Percentiles rank a stretch among this genome's conserved stretches.
Evolutionary conservation across 2,113 vertebrate genomes (phyloP).

Genomic region (Proteles cristata): DNA sequence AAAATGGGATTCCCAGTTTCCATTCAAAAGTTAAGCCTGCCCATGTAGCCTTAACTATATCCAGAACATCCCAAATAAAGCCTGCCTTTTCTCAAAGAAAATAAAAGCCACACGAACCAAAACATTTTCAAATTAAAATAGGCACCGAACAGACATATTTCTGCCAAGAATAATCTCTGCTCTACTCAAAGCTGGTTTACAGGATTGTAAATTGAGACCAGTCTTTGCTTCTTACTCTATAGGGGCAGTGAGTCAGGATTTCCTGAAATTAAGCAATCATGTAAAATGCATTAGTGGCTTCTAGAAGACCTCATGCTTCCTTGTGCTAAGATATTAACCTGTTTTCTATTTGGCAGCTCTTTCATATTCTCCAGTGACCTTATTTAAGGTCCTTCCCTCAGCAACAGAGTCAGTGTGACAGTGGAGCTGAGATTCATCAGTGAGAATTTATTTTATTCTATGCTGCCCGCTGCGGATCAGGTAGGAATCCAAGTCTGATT

Average conservation of each 20-base stretch:
- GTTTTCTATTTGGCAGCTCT: conserved; percentile 8
- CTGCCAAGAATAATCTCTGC: conserved; percentile 61
- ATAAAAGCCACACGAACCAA: conserved; percentile 32
- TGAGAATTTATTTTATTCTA: conserved; percentile 21
- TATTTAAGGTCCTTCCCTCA: background rate
- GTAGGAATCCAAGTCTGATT: background rate
- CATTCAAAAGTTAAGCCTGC: background rate
- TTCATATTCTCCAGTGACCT: conserved; percentile 45
- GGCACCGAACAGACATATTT: conserved; percentile 12
- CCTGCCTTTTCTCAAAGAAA: conserved; percentile 55
- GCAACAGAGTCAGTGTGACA: background rate
- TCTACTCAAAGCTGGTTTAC: conserved; percentile 17
- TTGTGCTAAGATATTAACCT: conserved; percentile 68
- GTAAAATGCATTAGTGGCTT: conserved; percentile 63
- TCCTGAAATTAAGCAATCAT: conserved; percentile 70
- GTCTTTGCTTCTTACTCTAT: conserved; percentile 59
- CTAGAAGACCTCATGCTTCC: conserved; percentile 57
- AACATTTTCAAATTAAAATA: conserved; percentile 60
- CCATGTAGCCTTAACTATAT: conserved; percentile 46
- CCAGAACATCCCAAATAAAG: conserved; percentile 44
- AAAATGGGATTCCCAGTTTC: background rate
- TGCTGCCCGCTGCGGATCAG: background rate
- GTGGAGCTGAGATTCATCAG: background rate
- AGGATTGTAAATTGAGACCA: conserved; percentile 65
- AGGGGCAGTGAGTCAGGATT: conserved; percentile 61